These are phyloP conservation scores for human DNA, from an alignment of 2,113 vertebrate genomes.

Conservation along the genomic window GRCh38 chr2:154197001-154197500, in stretches of 20 bases:
- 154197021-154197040: not conserved
- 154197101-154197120: not conserved
- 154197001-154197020: not conserved
- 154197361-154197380: not conserved
- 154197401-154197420: not conserved
- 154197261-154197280: not conserved
- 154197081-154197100: not conserved
- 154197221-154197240: too few relatives aligned
- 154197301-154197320: not conserved
- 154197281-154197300: not conserved
- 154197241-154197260: not conserved
- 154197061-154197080: not conserved
- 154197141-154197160: too few relatives aligned
- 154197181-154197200: too few relatives aligned
- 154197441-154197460: not conserved
- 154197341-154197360: not conserved
- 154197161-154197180: too few relatives aligned
- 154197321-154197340: not conserved
- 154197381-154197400: not conserved
- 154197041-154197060: not conserved
- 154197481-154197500: not conserved
- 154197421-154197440: not conserved
- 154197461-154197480: too few relatives aligned
- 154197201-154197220: too few relatives aligned
- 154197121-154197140: not conserved